Base-by-base conservation (phyloP, 2,797 vertebrate genomes). In the Pogoniulus pusillus region DNA sequence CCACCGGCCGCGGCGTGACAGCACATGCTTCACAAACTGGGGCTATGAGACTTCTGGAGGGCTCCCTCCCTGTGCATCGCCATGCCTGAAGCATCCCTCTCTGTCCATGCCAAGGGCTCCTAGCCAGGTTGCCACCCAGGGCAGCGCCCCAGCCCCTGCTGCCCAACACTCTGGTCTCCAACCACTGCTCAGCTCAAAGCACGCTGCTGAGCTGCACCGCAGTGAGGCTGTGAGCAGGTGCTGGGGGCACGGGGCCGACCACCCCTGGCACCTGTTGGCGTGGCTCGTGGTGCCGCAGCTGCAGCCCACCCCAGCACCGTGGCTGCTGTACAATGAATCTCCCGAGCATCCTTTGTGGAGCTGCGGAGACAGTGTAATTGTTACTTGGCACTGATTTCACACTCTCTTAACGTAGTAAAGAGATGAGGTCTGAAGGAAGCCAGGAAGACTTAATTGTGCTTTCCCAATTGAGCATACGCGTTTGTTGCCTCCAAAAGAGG, bases 341-440 rank as follows among this genome's bases (percentile, higher is more conserved):
- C 94, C 93, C 78, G 26, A 51, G 93, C 95, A 82, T 94, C 97
- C 96, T 98, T 97, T 98, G 97, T 97, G 96, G 93, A 91, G 84
- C 87, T 23, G 75, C 10, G 60, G 93, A 89, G 89, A 86, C 27
- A 18, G 83, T 55, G 93, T 95, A 90, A 95, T 96, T 96, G 97
- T 96, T 87, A 84, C 97, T 97, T 96, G 97, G 96, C 97, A 96
- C 97, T 93, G 96, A 97, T 98, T 98, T 98, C 97, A 97, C 97
- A 97, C 97, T 95, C 94, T 95, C 96, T 96, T 93, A 95, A 95
- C 80, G 69, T 75, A 53, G 95, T 95, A 92, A 95, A 91, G 95
- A 88, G 95, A 88, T 34, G 96, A 93, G 59, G 87, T 94, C 96
- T 94, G 90, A 84, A 94, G 96, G 96, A 93, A 87, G 78, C 80